A percentile compares a stretch with the other conserved stretches of the same genome.
Conservation (phyloP, 2,888 invertebrate species). For the Archips xylosteana region DNA sequence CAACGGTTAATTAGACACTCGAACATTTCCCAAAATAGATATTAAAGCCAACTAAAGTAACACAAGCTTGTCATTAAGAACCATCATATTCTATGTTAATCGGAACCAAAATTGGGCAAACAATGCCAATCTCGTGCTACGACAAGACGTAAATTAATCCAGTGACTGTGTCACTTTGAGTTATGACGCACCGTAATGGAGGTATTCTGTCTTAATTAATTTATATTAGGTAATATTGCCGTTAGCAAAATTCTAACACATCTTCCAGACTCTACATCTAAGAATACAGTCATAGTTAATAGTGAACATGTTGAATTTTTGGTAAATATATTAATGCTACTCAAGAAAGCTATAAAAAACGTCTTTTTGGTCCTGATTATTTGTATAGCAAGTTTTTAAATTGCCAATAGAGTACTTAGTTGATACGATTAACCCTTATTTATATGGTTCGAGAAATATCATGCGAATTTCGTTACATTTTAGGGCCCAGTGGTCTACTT, state of each 20-base stretch:
- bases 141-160: constrained; percentile 35
- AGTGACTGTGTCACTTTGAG: constrained; percentile 33
- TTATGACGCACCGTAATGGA: constrained; percentile 31
- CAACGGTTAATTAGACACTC: not conserved
- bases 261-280: not conserved
- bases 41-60: constrained; percentile 2
- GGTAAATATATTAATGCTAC: too few species aligned
- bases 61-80: constrained; percentile 7
- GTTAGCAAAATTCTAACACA: constrained; percentile 17
- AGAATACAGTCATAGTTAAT: too few species aligned
- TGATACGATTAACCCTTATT: too few species aligned
- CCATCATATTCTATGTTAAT: constrained; percentile 18
- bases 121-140: constrained; percentile 23
- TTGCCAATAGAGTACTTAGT: too few species aligned
- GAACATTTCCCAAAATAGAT: not conserved
- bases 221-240: constrained; percentile 32
- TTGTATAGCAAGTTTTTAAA: too few species aligned
- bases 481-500: too few species aligned
- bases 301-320: too few species aligned
- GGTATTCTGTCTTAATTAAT: constrained; percentile 35
- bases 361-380: too few species aligned
- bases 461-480: too few species aligned
- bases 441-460: too few species aligned
- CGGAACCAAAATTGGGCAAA: constrained; percentile 17
- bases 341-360: too few species aligned